Evolutionary conservation across 1,140 invertebrate genomes (phyloP).

Genomic region (Bombus confusus): DNA sequence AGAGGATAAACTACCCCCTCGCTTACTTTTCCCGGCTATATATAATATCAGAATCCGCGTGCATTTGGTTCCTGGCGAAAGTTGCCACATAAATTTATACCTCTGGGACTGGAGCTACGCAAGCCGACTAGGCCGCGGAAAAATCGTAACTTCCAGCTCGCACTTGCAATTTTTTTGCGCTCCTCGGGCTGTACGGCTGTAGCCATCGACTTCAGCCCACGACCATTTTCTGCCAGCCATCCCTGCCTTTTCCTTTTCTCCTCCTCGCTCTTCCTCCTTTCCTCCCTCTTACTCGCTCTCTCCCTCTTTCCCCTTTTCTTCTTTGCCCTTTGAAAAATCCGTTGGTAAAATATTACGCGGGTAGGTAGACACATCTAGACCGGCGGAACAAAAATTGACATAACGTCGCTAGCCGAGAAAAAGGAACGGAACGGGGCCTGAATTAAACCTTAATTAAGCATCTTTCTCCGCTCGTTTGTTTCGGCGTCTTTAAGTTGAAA

Average conservation of each 20-base stretch:
- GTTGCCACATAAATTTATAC: conserved; percentile 73
- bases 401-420: background rate
- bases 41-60: conserved; percentile 70
- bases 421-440: background rate
- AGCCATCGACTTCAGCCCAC: too few species aligned
- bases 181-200: too few species aligned
- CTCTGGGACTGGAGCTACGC: background rate
- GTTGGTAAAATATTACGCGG: conserved; percentile 17
- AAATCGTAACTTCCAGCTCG: conserved; percentile 65
- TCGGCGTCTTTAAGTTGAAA: background rate
- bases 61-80: conserved; percentile 69
- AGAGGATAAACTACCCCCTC: conserved; percentile 66
- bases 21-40: conserved; percentile 53
- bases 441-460: conserved; percentile 17
- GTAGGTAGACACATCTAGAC: background rate
- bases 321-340: conserved; percentile 23
- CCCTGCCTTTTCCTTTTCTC: background rate
- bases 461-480: conserved; percentile 7
- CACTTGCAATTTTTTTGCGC: conserved; percentile 49
- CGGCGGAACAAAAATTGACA: background rate
- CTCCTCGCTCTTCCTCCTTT: too few species aligned
- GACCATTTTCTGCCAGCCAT: too few species aligned
- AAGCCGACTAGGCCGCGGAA: conserved; percentile 37
- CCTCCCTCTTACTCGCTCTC: too few species aligned
- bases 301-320: background rate